These are phyloP conservation scores for Bombycilla garrulus DNA, from an alignment of 2,113 vertebrate species.

Conservation along the genomic window DNA sequence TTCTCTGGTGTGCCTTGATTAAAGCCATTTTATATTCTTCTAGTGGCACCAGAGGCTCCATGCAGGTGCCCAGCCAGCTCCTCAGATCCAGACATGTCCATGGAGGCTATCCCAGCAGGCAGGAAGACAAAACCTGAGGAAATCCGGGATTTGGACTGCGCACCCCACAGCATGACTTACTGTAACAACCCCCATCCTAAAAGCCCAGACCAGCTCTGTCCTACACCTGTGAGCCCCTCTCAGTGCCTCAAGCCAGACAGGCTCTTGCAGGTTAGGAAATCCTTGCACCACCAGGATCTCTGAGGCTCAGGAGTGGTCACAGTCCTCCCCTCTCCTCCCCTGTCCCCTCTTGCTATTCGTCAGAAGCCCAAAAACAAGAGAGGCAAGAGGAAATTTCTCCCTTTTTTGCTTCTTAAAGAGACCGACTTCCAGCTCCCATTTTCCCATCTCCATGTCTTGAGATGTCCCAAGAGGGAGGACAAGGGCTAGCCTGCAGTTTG, in stretches of 20 bases:
- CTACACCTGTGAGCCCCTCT: not conserved
- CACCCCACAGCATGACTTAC: not conserved
- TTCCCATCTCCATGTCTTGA: not conserved
- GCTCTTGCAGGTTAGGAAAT: not conserved
- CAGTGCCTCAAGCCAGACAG: accelerated
- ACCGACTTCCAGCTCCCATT: not conserved
- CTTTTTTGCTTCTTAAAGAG: not conserved
- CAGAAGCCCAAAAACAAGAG: not conserved
- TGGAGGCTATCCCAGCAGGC: not conserved
- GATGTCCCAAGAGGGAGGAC: not conserved
- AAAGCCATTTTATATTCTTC: not conserved
- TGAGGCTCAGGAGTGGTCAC: not conserved
- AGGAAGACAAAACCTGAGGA: not conserved
- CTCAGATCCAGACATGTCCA: not conserved
- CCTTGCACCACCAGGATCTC: not conserved
- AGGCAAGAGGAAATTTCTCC: not conserved
- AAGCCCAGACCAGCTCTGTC: not conserved
- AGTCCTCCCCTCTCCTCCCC: not conserved
- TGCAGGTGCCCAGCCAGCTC: not conserved
- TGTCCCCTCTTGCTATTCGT: not conserved
- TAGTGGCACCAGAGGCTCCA: not conserved
- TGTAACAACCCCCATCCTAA: not conserved
- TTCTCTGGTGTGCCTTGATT: not conserved
- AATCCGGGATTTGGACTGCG: not conserved
- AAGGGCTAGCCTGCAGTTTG: accelerated